phyloP scores from a whole-genome alignment of 2,888 invertebrate genomes.

The Apomyelois bistriatella region DNA sequence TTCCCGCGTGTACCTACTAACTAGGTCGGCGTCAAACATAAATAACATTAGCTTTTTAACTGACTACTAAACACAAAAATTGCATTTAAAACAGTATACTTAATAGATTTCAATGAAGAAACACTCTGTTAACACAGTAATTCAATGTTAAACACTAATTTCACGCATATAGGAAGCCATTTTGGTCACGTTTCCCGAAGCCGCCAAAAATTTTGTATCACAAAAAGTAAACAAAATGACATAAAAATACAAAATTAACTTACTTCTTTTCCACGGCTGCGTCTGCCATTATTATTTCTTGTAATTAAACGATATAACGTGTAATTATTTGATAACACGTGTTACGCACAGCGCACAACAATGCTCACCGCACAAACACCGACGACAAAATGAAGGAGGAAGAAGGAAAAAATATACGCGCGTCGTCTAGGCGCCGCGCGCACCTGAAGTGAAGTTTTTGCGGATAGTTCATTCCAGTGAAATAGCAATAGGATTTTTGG shows the following conservation, averaged over 20 bases:
- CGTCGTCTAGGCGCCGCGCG: slow-evolving; percentile 56
- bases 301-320: slow-evolving; percentile 37
- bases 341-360: slow-evolving; percentile 61
- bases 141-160: slow-evolving; percentile 41
- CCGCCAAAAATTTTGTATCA: slow-evolving; percentile 63
- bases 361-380: slow-evolving; percentile 75
- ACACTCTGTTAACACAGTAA: slow-evolving; percentile 21
- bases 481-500: slow-evolving; percentile 28
- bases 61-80: slow-evolving; percentile 28
- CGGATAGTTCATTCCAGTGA: slow-evolving; percentile 45
- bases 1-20: slow-evolving; percentile 62
- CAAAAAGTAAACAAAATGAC: slow-evolving; percentile 31
- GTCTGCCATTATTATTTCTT: slow-evolving; percentile 82
- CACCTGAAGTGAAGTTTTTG: slow-evolving; percentile 49
- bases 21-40: slow-evolving; percentile 48
- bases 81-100: slow-evolving; percentile 10
- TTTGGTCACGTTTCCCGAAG: slow-evolving; percentile 73
- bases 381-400: slow-evolving; percentile 73
- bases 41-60: slow-evolving; percentile 39
- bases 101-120: slow-evolving; percentile 9
- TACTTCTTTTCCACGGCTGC: slow-evolving; percentile 84
- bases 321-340: slow-evolving; percentile 60
- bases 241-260: slow-evolving; percentile 58
- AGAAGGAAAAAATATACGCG: slow-evolving; percentile 63
- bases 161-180: slow-evolving; percentile 75